Evolutionary conservation across 2,888 invertebrate genomes (phyloP), one percentile per base, ranked within the genome.

Genomic region (Strigamia transsilvanica): DNA sequence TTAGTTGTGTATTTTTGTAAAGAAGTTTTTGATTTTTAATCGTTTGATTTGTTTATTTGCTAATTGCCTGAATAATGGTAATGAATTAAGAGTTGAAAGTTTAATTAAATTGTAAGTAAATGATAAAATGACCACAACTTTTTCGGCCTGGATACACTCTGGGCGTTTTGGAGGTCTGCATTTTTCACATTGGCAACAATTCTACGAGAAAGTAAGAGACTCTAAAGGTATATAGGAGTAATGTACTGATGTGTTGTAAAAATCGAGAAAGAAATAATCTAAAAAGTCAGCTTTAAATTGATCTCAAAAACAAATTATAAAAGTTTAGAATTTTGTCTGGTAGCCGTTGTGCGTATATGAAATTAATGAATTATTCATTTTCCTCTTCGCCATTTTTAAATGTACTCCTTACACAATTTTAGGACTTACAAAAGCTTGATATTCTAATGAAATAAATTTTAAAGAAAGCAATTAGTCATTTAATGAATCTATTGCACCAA

Each of bases 291-390:
- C 61, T 66, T 66, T 66, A 66, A 66, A 21, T 51, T 66, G 61
- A 66, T 66, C 61, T 66, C 61, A 66, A 23, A 23, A 21, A n/a
- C 27, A 27, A 46, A 46, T 12, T 46, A 46, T 46, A 46, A 66
- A 51, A 51, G 18, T 66, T 66, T 66, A 66, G 61, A 66, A 66
- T 21, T 66, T 66, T 66, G 61, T 66, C 61, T 21, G 61, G 61
- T 66, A 66, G 61, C 61, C 61, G 61, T 66, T 66, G 61, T 66
- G 61, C 61, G 61, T 66, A 66, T 66, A 66, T 66, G 61, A 66
- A 66, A 66, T 66, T 38, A 38, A 38, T 38, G 38, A 38, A 38
- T 38, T 66, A 66, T 66, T 66, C 61, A 21, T 66, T 66, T 66
- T 66, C 61, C 61, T 66, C 61, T 66, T 66, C 23, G 61, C 61